phyloP scores from a whole-genome alignment of 2,888 invertebrate species.

The Marasmarcha lunaedactyla region DNA sequence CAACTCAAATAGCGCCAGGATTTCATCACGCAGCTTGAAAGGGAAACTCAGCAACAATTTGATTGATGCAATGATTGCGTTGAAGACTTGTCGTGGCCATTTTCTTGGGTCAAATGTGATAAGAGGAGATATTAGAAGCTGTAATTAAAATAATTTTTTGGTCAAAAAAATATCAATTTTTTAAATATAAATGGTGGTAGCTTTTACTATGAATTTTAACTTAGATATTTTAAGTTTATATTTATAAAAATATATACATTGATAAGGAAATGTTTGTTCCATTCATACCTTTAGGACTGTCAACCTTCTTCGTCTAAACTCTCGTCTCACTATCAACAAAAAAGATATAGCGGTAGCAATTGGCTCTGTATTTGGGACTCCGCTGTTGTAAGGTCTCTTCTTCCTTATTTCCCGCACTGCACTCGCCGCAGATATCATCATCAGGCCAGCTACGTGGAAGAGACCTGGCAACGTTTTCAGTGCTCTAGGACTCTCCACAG shows the following conservation, averaged over 20 bases:
- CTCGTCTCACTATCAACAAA: conserved; percentile 43
- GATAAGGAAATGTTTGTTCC: too few species aligned
- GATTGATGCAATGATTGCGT: conserved; percentile 23
- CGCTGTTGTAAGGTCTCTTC: conserved; percentile 32
- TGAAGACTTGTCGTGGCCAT: conserved; percentile 41
- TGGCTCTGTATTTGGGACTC: conserved; percentile 34
- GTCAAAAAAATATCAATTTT: conserved; percentile 2
- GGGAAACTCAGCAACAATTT: conserved; percentile 36
- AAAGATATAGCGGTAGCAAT: conserved; percentile 54
- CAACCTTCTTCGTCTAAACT: conserved; percentile 47
- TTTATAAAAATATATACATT: too few species aligned
- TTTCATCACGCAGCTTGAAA: conserved; percentile 34
- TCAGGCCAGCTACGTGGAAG: conserved; percentile 72
- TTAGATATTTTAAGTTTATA: too few species aligned
- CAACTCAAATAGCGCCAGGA: conserved; percentile 40
- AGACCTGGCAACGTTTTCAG: conserved; percentile 71
- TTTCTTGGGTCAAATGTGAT: conserved; percentile 54
- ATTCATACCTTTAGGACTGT: conserved; percentile 54
- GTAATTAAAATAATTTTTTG: conserved; percentile 16
- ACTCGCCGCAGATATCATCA: conserved; percentile 74
- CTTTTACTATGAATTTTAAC: too few species aligned
- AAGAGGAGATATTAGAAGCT: conserved; percentile 51
- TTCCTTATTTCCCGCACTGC: conserved; percentile 73
- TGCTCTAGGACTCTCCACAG: conserved; percentile 77
- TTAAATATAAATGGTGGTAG: too few species aligned